Evolutionary conservation across 1,140 invertebrate species (phyloP), one percentile per base, ranked within the genome.

Genomic region (Drosophila eugracilis): DNA sequence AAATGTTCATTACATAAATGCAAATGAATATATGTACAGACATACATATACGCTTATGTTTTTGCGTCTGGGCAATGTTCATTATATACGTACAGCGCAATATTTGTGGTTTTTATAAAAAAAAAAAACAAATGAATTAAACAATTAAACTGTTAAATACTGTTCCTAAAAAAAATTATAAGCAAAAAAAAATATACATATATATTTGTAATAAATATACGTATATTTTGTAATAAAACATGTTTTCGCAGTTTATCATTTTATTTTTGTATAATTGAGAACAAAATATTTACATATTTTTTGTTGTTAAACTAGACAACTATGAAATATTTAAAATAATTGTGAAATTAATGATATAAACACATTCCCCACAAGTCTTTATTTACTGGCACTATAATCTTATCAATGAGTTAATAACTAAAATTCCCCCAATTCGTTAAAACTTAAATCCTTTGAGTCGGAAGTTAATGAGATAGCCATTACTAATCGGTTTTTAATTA

Each of bases 401-500:
- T 57, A 32, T 57, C 19, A 9, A n/a, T n/a, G n/a, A 15, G 14
- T 52, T 22, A 5, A 3, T 12, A 12, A 22, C 3, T 15, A 15
- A 32, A 52, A 28, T 14, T 49, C 24, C 42, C 53, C n/a, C 9
- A 1, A 26, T 49, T 32, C 10, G 9, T 12, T 21, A 9, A 53
- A 57, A n/a, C 21, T 7, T 52, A 15, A 17, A 52, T 58, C 47
- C 28, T 17, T n/a, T 58, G 54, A 52, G 54, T 58, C 54, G 54
- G 47, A 32, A 1, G n/a, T n/a, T n/a, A n/a, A n/a, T n/a, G n/a
- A n/a, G n/a, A n/a, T n/a, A n/a, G n/a, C n/a, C n/a, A n/a, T n/a
- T n/a, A n/a, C n/a, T n/a, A n/a, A n/a, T n/a, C n/a, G n/a, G n/a
- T n/a, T n/a, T n/a, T n/a, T n/a, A n/a, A n/a, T n/a, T n/a, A n/a